Percentiles rank a stretch among this genome's conserved stretches.
phyloP scores from a whole-genome alignment of 2,113 vertebrate species.

The Myiopsitta monachus region DNA sequence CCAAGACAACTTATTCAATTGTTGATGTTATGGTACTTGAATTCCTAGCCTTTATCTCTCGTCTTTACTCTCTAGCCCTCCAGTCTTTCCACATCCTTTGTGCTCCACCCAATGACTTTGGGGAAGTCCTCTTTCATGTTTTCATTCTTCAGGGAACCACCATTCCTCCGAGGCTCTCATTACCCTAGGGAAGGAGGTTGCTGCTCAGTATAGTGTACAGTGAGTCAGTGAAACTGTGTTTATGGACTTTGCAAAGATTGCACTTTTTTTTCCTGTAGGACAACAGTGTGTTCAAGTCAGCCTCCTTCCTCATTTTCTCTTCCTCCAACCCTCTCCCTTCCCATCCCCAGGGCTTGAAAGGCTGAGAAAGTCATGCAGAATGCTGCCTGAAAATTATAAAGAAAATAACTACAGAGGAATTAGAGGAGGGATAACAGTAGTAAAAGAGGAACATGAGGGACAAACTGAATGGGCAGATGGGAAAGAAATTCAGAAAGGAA shows the following conservation, averaged over 20 bases:
- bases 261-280: constrained; percentile 42
- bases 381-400: neutral
- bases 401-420: neutral
- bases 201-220: neutral
- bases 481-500: neutral
- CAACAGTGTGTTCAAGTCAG: neutral
- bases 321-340: constrained; percentile 22
- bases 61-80: constrained; percentile 41
- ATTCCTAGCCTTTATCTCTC: constrained; percentile 28
- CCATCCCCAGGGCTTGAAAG: neutral
- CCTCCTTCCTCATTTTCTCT: constrained; percentile 26
- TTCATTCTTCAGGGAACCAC: constrained; percentile 48
- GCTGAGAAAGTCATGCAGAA: neutral
- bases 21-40: constrained; percentile 34
- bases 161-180: constrained; percentile 10
- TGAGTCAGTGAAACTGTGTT: constrained; percentile 54
- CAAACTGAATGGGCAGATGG: neutral
- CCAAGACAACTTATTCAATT: constrained; percentile 14
- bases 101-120: constrained; percentile 60
- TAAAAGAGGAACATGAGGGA: neutral
- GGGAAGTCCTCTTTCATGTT: constrained; percentile 67
- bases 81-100: constrained; percentile 55
- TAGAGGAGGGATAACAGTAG: neutral
- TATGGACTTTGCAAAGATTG: constrained; percentile 44
- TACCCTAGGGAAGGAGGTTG: constrained; percentile 30